These are phyloP conservation scores for Mallotus villosus DNA, from an alignment of 2,797 vertebrate species.

Conservation along the genomic window DNA sequence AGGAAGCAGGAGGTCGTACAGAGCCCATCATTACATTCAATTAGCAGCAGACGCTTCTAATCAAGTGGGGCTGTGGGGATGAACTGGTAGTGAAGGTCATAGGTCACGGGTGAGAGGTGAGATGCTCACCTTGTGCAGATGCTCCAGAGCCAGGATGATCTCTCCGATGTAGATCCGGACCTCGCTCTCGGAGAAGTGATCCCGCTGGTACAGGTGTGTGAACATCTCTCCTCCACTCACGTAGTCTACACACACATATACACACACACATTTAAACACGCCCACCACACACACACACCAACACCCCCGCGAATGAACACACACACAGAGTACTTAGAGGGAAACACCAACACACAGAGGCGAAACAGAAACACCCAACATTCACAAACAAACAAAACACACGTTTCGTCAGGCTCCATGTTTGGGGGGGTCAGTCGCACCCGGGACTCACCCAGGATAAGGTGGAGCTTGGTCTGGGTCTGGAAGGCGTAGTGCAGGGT, in stretches of 20 bases:
- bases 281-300: conserved; percentile 34
- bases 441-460: conserved; percentile 84
- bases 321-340: conserved; percentile 29
- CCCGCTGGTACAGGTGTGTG: conserved; percentile 91
- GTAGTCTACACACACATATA: conserved; percentile 78
- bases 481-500: conserved; percentile 95
- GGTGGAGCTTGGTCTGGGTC: conserved; percentile 91
- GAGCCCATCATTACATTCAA: background rate
- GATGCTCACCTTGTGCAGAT: conserved; percentile 87
- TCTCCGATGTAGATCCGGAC: conserved; percentile 89
- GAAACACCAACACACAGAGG: conserved; percentile 21
- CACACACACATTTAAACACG: conserved; percentile 42
- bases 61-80: background rate
- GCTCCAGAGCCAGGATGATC: conserved; percentile 89
- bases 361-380: conserved; percentile 21
- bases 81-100: background rate
- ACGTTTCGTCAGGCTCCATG: background rate
- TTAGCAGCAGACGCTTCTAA: background rate
- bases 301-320: background rate
- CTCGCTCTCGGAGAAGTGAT: conserved; percentile 89
- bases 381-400: conserved; percentile 19
- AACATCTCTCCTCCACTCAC: conserved; percentile 94
- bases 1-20: conserved; percentile 7
- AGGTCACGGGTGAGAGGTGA: background rate
- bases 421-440: background rate